Conservation (phyloP, 2,888 invertebrate species). For the Tethea ocularis region DNA sequence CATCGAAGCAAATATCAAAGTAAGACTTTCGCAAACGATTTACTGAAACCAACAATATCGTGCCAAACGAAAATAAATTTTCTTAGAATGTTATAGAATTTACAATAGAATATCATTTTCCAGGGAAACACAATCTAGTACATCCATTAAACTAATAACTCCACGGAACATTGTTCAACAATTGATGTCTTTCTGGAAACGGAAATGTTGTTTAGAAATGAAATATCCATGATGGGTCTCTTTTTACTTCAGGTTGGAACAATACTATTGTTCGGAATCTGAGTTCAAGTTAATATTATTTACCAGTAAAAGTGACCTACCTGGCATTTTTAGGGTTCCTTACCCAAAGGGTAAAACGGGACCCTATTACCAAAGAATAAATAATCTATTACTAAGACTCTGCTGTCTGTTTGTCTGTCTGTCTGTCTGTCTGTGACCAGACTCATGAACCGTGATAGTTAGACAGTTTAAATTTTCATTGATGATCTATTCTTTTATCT, state of each 20-base stretch:
- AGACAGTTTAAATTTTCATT: too few species aligned
- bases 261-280: too few species aligned
- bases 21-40: neutral
- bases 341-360: too few species aligned
- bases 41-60: neutral
- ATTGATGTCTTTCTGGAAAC: neutral
- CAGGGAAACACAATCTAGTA: neutral
- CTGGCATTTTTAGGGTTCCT: too few species aligned
- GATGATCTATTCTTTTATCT: too few species aligned
- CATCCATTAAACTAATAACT: constrained; percentile 3
- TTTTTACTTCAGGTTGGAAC: neutral
- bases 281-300: too few species aligned
- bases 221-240: neutral
- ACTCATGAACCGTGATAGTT: too few species aligned
- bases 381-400: too few species aligned
- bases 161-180: neutral
- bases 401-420: too few species aligned
- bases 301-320: too few species aligned
- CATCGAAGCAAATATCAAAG: neutral
- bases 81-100: neutral
- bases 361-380: too few species aligned
- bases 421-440: too few species aligned
- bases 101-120: neutral
- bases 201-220: neutral
- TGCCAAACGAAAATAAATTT: neutral